Evolutionary conservation across 2,113 vertebrate genomes (phyloP), one percentile per base, ranked within the genome.

Genomic region (Arothron firmamentum): DNA sequence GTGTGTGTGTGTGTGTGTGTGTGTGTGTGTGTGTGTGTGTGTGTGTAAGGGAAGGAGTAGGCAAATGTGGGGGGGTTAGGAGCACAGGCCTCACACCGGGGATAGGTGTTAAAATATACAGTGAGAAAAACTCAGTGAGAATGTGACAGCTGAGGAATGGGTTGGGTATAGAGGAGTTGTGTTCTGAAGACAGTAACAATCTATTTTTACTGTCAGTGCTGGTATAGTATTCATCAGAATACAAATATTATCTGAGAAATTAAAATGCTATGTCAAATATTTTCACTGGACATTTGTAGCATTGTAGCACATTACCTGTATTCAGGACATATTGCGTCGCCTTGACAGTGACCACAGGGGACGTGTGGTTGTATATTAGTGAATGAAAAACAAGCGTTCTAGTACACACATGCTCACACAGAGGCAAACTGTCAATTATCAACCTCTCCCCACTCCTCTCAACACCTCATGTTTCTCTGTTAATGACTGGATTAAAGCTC

Each of bases 401-500:
- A 38, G 8, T 38, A 11, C 4, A 25, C 17, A 17, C 47, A 52
- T 21, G 20, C 6, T 47, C 54, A 53, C 20, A 59, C 17, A 87
- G 89, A 91, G 88, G 69, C 77, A 78, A 70, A 71, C 89, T 92
- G 92, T 91, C 91, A 92, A 91, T 91, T 95, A 95, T 93, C 93
- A 91, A 92, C 91, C 93, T 93, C 94, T 94, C 92, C 89, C 93
- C 90, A 85, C 91, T 91, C 90, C 92, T 95, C 93, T 92, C 91
- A 85, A 93, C 93, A 92, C 93, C 93, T 93, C 93, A 88, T 91
- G 92, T 92, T 93, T 92, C 89, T 92, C 89, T 71, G 86, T 88
- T 96, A 94, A 95, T 96, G 94, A 95, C 92, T 91, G 91, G 94
- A 96, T 96, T 94, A 95, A 90, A 90, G 80, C 90, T 90, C 92